Conservation (phyloP, 2,797 vertebrate genomes). For the Delichon dasypus region DNA sequence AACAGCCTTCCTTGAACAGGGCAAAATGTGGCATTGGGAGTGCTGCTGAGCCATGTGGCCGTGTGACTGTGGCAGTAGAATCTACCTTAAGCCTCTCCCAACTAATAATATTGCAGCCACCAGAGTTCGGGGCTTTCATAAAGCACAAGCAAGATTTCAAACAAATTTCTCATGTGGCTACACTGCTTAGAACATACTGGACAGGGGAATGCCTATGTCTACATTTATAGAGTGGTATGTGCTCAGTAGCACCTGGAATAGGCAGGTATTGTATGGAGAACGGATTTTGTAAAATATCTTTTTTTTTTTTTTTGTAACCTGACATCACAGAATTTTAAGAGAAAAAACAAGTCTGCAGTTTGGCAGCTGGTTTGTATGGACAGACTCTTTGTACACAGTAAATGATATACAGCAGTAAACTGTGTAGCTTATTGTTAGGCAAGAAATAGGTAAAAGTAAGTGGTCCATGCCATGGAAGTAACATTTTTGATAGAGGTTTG, state of each 20-base stretch:
- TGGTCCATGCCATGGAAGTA: background rate
- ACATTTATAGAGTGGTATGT: background rate
- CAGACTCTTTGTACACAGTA: background rate
- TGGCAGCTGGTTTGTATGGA: background rate
- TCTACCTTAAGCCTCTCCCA: background rate
- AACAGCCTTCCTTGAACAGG: background rate
- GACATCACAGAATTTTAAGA: background rate
- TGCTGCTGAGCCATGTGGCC: background rate
- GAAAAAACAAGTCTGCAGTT: background rate
- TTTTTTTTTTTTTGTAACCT: background rate
- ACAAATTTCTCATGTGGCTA: background rate
- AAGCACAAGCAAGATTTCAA: background rate
- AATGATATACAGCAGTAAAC: background rate
- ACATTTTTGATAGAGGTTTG: background rate
- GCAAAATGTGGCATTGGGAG: background rate
- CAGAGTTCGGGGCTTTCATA: background rate
- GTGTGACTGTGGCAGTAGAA: background rate
- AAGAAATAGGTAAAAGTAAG: background rate
- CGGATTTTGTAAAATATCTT: accelerated
- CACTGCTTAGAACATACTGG: background rate
- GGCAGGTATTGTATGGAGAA: background rate
- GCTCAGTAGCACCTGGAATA: background rate
- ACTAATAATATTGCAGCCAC: background rate
- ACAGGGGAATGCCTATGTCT: accelerated
- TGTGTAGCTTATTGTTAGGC: background rate